phyloP scores from a whole-genome alignment of 1,140 invertebrate genomes.

The Drosophila ironensis region DNA sequence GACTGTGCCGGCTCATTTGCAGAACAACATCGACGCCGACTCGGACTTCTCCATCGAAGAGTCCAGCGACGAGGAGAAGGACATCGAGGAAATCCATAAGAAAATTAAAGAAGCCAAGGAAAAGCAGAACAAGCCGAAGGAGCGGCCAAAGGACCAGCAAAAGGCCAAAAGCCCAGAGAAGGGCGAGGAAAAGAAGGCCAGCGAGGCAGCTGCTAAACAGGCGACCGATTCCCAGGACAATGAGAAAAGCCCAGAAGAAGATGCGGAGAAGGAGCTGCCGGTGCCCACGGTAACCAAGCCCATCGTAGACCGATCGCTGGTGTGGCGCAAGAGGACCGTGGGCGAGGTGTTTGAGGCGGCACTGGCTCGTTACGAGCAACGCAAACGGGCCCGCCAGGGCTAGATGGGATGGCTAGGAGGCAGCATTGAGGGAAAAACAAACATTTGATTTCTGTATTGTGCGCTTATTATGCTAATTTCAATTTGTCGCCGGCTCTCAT shows the following conservation, averaged over 20 bases:
- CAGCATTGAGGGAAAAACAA: constrained; percentile 18
- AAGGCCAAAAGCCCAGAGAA: constrained; percentile 5
- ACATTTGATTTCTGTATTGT: constrained; percentile 40
- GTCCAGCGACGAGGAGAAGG: constrained; percentile 82
- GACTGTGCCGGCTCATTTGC: constrained; percentile 81
- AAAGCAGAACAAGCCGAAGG: constrained; percentile 1
- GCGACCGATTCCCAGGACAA: constrained; percentile 1
- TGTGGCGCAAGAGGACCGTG: constrained; percentile 93
- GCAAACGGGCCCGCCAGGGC: constrained; percentile 84
- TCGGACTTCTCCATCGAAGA: constrained; percentile 87
- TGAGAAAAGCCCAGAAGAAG: too few species aligned
- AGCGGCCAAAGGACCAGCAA: constrained; percentile 16
- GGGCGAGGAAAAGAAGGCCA: not conserved
- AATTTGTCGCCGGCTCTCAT: constrained; percentile 37
- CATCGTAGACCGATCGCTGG: constrained; percentile 84
- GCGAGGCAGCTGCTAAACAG: not conserved
- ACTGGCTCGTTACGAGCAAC: constrained; percentile 89
- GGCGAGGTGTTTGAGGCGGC: constrained; percentile 91
- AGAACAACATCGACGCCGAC: constrained; percentile 87
- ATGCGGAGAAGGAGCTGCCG: constrained; percentile 7
- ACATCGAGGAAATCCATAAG: not conserved
- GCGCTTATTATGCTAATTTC: constrained; percentile 55
- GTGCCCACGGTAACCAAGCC: constrained; percentile 25
- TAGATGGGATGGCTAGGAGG: constrained; percentile 31
- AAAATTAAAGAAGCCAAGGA: too few species aligned